phyloP scores from a whole-genome alignment of 2,888 invertebrate genomes.

The Halocaridina rubra region DNA sequence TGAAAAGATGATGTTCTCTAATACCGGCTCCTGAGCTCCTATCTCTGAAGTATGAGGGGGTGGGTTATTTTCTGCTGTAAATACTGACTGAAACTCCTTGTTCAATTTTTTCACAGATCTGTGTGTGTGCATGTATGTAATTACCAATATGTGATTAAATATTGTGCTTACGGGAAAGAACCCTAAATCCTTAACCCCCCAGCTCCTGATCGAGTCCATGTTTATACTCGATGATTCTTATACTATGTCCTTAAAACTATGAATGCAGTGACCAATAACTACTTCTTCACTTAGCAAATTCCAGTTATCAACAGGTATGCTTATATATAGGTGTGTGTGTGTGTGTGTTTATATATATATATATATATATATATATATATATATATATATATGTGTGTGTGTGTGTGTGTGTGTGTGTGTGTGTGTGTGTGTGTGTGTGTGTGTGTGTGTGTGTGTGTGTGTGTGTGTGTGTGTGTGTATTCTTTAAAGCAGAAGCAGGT shows the following conservation, averaged over 20 bases:
- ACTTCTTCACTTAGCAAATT: background rate
- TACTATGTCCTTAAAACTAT: background rate
- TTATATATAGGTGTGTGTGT: background rate
- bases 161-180: background rate
- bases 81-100: too few relatives aligned
- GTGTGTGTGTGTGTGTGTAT: background rate
- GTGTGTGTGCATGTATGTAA: too few relatives aligned
- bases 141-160: too few relatives aligned
- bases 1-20: too few relatives aligned
- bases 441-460: background rate
- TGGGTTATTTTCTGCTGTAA: too few relatives aligned
- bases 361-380: background rate
- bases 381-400: background rate
- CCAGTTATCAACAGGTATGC: background rate
- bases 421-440: background rate
- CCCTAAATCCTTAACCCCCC: background rate
- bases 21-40: too few relatives aligned
- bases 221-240: background rate
- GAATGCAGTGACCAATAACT: too few relatives aligned
- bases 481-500: too few relatives aligned
- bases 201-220: background rate
- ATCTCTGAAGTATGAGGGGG: too few relatives aligned
- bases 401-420: background rate
- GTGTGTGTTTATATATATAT: background rate
- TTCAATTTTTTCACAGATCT: too few relatives aligned